Percentiles rank a stretch among this genome's conserved stretches.
Conservation (phyloP, 2,888 invertebrate species). For the Xestoiulus laeticollis region DNA sequence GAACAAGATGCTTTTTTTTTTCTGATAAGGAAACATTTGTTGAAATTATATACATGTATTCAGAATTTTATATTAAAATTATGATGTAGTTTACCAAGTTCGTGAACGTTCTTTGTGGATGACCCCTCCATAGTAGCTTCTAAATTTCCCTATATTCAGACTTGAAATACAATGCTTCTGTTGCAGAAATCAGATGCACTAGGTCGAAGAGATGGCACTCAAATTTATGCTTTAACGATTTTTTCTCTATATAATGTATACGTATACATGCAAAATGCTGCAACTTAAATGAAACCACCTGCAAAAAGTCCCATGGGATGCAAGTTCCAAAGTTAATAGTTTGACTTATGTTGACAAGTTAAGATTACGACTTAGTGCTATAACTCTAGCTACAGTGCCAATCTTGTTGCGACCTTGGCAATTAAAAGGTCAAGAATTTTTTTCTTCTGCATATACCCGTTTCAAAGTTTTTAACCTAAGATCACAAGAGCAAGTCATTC, state of each 20-base stretch:
- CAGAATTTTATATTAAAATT: background rate
- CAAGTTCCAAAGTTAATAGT: background rate
- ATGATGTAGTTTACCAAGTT: too few species aligned
- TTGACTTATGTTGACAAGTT: background rate
- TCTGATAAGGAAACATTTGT: too few species aligned
- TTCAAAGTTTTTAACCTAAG: too few species aligned
- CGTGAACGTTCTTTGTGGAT: background rate
- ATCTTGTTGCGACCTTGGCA: background rate
- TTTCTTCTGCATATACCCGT: too few species aligned
- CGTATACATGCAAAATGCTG: background rate
- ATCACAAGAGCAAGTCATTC: too few species aligned
- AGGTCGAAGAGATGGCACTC: too few species aligned
- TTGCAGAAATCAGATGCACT: too few species aligned
- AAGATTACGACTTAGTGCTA: background rate
- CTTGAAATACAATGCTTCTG: too few species aligned
- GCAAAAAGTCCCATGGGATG: background rate
- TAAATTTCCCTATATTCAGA: too few species aligned
- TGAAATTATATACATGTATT: too few species aligned
- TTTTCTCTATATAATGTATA: background rate
- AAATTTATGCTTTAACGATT: background rate
- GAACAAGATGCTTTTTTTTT: too few species aligned
- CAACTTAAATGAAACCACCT: background rate
- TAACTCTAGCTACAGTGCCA: background rate
- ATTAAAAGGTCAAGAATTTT: background rate
- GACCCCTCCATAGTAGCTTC: background rate